Evolutionary conservation across 2,113 vertebrate species (phyloP), one percentile per base, ranked within the genome.

Genomic region (Megaleporinus macrocephalus): DNA sequence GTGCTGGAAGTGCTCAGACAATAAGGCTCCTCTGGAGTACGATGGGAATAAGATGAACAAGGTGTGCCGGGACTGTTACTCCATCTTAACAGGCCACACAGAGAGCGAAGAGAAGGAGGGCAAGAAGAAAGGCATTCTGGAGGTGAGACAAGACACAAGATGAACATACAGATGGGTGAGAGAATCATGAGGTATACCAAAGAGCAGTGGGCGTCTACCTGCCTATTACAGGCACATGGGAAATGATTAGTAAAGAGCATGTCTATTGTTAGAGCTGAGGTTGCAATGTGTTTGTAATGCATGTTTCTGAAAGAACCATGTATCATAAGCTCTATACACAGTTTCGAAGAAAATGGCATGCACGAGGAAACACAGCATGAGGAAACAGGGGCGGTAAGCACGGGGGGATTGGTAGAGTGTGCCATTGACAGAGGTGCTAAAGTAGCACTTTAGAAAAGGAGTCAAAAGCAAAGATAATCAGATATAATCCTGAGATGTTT

Each of bases 1-100:
- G 78, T 99, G 98, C 87, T 97, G 96, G 96, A 99, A 99, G 86
- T 99, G 98, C 88, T 99, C 98, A 6, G 98, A 99, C 88, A 95
- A 98, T 70, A 99, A 99, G 89, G 96, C 93, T 57, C 83, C 92
- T 15, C 95, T 99, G 0, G 95, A 96, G 68, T 99, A 99, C 0
- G 98, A 99, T 10, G 84, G 93, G 15, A 94, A 96, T 81, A 99
- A 96, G 85, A 73, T 93, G 85, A 98, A 94, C 89, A 99, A 99
- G 91, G 97, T 99, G n/a, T 99, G 98, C 85, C 96, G 91, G 83
- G 97, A 99, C 89, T 99, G 98, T 74, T 96, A 89, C 85, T 92
- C 90, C 24, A 95, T 96, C 84, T 94, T 99, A 88, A 95, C 79
- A 49, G 96, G 96, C 27, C 91, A 93, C 75, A 90, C 90, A 12